These are phyloP conservation scores for Neoseiulus cucumeris DNA, from an alignment of 1,140 invertebrate genomes.

Conservation along the genomic window DNA sequence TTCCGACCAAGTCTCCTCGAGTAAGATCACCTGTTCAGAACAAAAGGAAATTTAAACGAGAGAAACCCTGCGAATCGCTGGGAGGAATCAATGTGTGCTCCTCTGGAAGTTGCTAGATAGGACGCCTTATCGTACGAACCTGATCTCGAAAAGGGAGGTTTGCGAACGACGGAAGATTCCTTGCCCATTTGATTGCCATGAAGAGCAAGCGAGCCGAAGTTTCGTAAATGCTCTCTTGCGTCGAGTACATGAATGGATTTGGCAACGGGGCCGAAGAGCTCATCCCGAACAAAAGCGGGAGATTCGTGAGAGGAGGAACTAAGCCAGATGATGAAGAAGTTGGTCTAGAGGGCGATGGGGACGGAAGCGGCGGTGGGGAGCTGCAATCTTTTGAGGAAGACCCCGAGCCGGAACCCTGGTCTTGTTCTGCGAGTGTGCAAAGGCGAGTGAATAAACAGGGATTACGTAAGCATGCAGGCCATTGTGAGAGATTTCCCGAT, in stretches of 20 bases:
- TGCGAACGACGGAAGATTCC: constrained; percentile 89
- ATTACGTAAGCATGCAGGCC: neutral
- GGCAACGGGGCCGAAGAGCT: constrained; percentile 15
- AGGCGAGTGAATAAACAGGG: constrained; percentile 14
- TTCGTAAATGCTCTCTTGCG: constrained; percentile 70
- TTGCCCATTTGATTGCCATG: constrained; percentile 98
- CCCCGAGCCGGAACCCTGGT: constrained; percentile 20
- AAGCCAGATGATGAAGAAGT: constrained; percentile 22
- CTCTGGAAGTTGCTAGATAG: neutral
- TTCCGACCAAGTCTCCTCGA: constrained; percentile 92
- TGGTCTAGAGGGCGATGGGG: constrained; percentile 15
- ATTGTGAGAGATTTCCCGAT: too few relatives aligned
- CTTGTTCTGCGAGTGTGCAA: constrained; percentile 14
- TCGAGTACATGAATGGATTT: constrained; percentile 17
- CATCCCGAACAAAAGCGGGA: constrained; percentile 6
- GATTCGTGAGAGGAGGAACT: constrained; percentile 13
- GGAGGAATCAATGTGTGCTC: too few relatives aligned
- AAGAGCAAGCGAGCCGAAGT: constrained; percentile 80
- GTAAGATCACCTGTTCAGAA: constrained; percentile 54
- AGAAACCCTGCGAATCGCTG: too few relatives aligned
- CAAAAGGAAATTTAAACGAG: too few relatives aligned
- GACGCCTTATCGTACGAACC: constrained; percentile 31
- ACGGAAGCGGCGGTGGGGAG: constrained; percentile 12
- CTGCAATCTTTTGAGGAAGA: constrained; percentile 12
- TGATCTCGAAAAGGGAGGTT: constrained; percentile 85